Percentiles rank a stretch among this genome's conserved stretches.
These are phyloP conservation scores for Engystomops pustulosus DNA, from an alignment of 2,113 vertebrate genomes.

Conservation along the genomic window DNA sequence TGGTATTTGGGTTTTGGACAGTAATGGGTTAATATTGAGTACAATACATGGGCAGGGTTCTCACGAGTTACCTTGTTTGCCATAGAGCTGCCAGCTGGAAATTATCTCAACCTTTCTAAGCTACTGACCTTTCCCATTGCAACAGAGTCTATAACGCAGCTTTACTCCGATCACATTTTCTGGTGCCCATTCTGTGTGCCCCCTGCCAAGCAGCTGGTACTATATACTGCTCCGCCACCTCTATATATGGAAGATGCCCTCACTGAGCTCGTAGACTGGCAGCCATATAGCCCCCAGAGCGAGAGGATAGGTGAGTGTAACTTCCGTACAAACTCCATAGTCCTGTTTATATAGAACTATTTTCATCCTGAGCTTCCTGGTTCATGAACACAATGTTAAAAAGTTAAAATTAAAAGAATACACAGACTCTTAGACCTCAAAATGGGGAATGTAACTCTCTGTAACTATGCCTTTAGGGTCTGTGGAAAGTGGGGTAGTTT, in stretches of 20 bases:
- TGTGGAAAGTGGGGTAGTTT: too few species aligned
- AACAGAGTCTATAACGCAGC: background rate
- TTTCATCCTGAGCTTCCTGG: background rate
- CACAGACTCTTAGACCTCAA: too few species aligned
- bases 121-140: background rate
- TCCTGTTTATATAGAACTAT: too few species aligned
- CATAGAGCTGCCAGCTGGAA: background rate
- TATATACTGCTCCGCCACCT: background rate
- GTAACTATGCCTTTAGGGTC: too few species aligned
- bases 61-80: background rate
- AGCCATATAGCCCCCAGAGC: background rate
- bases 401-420: too few species aligned
- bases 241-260: background rate
- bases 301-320: background rate
- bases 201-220: background rate
- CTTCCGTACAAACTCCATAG: background rate
- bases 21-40: background rate
- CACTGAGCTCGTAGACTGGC: background rate
- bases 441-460: too few species aligned
- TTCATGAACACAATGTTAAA: too few species aligned
- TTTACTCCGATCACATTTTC: background rate
- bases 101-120: too few species aligned
- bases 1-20: background rate
- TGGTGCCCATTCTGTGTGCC: background rate
- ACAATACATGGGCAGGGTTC: background rate